Evolutionary conservation across 2,113 vertebrate species (phyloP).

Genomic region (Delphinus delphis): DNA sequence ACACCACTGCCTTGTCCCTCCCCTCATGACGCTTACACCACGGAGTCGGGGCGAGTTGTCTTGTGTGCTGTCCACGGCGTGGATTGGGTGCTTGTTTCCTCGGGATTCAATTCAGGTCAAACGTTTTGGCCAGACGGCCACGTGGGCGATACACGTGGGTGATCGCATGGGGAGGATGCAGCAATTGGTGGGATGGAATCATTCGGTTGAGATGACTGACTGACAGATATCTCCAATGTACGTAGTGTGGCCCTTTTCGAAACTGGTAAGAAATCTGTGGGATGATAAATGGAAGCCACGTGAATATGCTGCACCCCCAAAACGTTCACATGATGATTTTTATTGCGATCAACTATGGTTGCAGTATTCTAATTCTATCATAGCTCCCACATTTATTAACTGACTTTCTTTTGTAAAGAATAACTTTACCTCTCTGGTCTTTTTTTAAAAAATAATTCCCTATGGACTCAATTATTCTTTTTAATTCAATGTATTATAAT

Average conservation of each 20-base stretch:
- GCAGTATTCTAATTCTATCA: background rate
- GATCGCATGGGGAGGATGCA: background rate
- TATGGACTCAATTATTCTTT: background rate
- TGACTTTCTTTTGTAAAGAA: background rate
- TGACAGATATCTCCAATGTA: no score
- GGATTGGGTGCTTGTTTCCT: background rate
- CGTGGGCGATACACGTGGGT: rapidly evolving
- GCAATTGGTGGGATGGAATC: no score
- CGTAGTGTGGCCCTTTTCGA: background rate
- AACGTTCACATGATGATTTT: background rate
- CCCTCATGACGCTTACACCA: no score
- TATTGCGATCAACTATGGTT: background rate
- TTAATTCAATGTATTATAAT: background rate
- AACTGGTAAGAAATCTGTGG: background rate
- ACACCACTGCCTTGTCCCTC: background rate
- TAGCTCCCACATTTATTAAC: background rate
- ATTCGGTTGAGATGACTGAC: background rate
- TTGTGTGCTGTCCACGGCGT: rapidly evolving
- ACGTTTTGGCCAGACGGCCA: background rate
- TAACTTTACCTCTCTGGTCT: background rate
- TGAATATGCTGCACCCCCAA: background rate
- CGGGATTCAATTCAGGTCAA: background rate
- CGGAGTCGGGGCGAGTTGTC: no score
- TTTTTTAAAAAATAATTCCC: background rate
- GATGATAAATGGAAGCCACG: background rate